Base-by-base conservation (phyloP, 2,888 invertebrate genomes). In the Cheilosia variabilis region DNA sequence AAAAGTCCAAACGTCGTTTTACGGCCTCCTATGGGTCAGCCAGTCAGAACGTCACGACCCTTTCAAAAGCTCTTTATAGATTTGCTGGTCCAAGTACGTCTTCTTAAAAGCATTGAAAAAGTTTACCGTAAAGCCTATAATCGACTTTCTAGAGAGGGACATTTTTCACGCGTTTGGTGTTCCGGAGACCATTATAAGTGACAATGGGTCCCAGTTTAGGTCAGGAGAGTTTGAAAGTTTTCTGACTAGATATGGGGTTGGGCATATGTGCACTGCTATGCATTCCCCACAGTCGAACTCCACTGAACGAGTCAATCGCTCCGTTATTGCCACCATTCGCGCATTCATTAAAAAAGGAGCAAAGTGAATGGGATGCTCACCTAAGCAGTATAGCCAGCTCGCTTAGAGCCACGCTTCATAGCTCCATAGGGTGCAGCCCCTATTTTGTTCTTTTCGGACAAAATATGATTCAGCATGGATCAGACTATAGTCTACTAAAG, bases 151-250 rank as follows among this genome's bases (percentile, higher is more conserved):
- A 6, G 75, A 81, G 27, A 57, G 81, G 22, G 83, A 88, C 1
- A 15, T 80, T 1, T 89, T 89, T 72, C 79, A 88, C 27, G 31
- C 87, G 4, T 90, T 88, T 80, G 89, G 88, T 1, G 88, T 88
- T 7, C 88, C 89, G 0, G 80, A 87, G 53, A 22, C 47, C 1
- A 31, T 89, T 4, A 87, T 88, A 1, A 72, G 81, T 3, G 89
- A 90, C 17, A 90, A 90, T 72, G 89, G 89, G 0, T 24, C 24
- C 24, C 24, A 19, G 19, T 19, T 19, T 19, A 19, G 2, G 19
- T 19, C 19, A 19, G 19, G 19, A 19, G 19, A 24, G 24, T 24
- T 24, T 5, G 24, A 24, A 24, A 24, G 24, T 24, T 24, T 24
- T 24, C 19, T 19, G 19, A 19, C 19, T 19, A 19, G 2, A 19